Conservation (phyloP, 2,888 invertebrate species). For the Sarcophaga caerulescens region DNA sequence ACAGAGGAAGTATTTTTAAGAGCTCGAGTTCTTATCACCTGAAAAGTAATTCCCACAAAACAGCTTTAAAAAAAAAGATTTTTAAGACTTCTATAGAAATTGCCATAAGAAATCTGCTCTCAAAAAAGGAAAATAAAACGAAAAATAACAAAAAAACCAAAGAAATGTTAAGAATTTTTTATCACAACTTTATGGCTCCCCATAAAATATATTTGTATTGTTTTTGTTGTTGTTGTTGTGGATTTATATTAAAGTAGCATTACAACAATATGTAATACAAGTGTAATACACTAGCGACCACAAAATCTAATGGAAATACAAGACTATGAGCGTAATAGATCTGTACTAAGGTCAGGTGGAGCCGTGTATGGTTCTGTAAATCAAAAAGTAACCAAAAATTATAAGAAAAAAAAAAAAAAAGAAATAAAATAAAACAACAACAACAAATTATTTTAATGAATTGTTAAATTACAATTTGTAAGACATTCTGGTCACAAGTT, state of each 20-base stretch:
- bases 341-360: too few species aligned
- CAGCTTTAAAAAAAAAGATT: neutral
- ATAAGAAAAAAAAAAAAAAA: neutral
- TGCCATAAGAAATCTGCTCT: constrained; percentile 24
- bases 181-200: constrained; percentile 46
- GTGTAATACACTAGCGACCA: too few species aligned
- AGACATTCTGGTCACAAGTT: constrained; percentile 54
- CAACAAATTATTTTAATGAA: constrained; percentile 66
- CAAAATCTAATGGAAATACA: too few species aligned
- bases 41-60: constrained; percentile 11
- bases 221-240: constrained; percentile 15
- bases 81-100: constrained; percentile 43
- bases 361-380: neutral
- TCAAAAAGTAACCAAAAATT: neutral
- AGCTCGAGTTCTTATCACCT: neutral
- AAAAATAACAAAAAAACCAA: constrained; percentile 20
- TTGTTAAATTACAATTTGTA: constrained; percentile 64
- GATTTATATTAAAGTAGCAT: constrained; percentile 9
- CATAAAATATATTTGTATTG: too few species aligned
- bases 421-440: constrained; percentile 12
- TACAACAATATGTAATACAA: constrained; percentile 14
- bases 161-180: constrained; percentile 22
- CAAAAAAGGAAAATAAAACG: neutral
- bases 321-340: too few species aligned
- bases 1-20: neutral